Percentiles rank a stretch among this genome's conserved stretches.
Conservation (phyloP, 2,888 invertebrate species). For the Perizoma affinitatum region DNA sequence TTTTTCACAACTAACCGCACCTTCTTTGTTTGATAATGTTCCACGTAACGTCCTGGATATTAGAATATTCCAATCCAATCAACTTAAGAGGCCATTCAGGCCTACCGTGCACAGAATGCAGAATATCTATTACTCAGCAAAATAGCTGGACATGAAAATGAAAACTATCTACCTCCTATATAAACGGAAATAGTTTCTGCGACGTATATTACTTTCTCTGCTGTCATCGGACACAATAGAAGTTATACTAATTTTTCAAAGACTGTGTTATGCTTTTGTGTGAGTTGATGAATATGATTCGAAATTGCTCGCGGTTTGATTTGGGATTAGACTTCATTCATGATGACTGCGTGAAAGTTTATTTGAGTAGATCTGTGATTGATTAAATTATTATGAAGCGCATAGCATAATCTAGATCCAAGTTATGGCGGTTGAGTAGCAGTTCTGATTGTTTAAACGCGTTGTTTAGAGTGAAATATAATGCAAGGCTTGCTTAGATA, state of each 20-base stretch:
- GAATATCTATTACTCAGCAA: conserved; percentile 58
- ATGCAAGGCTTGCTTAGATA: too few species aligned
- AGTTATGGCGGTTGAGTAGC: too few species aligned
- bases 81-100: conserved; percentile 55
- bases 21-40: conserved; percentile 8
- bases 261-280: conserved; percentile 24
- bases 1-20: conserved; percentile 1
- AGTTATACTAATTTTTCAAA: conserved; percentile 33
- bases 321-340: conserved; percentile 10
- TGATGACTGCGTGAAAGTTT: not conserved
- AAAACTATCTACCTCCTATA: conserved; percentile 8
- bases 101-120: conserved; percentile 47
- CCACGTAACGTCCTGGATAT: conserved; percentile 1
- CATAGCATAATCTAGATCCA: not conserved
- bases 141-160: conserved; percentile 35
- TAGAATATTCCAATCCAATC: conserved; percentile 51
- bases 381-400: not conserved
- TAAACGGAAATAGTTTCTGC: conserved; percentile 15
- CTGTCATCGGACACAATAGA: conserved; percentile 28
- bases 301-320: conserved; percentile 16
- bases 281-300: conserved; percentile 23
- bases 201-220: conserved; percentile 29
- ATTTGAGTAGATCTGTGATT: not conserved
- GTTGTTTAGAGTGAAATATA: not conserved
- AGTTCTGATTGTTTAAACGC: conserved; percentile 1